Evolutionary conservation across 2,888 invertebrate species (phyloP), one percentile per base, ranked within the genome.

Genomic region (Harpagoxenus sublaevis): DNA sequence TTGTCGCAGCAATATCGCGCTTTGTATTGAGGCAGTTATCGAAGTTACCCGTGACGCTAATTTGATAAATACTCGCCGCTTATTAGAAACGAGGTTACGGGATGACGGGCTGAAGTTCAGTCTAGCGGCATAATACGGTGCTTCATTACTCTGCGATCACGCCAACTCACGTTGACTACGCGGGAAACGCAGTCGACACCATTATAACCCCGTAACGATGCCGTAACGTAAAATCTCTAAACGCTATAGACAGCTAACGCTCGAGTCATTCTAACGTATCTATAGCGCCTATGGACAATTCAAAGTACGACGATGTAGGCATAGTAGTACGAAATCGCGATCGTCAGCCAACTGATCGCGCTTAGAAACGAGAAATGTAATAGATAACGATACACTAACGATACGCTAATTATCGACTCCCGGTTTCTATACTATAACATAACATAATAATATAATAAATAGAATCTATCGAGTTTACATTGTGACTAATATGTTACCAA

Each of bases 1-100:
- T 60, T 83, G 68, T 75, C 73, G 53, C 55, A 62, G 75, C 66
- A 70, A 83, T 74, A 68, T 66, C 66, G 66, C 28, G 62, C 57
- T 66, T 74, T 74, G 68, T 73, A 78, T 51, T 39, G 79, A 73
- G 28, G 51, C 57, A 83, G 68, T 87, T 85, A 74, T 62, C 78
- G 53, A 77, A 85, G 83, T 74, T 87, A 70, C 74, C 53, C 15
- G 73, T 73, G 84, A 87, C 81, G 87, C 65, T 86, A 85, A 86
- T 60, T 83, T 82, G 83, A 86, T 84, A 84, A 88, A 85, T 88
- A 85, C 83, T 86, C 82, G 57, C 75, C 65, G 74, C 70, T 74
- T 84, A 85, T 88, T 86, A 88, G 78, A 71, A 84, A 87, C 73
- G 82, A 88, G 81, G 84, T 84, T 81, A 84, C 71, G 63, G 35